These are phyloP conservation scores for Pseudomyrmex dendroicus DNA, from an alignment of 1,140 invertebrate genomes.

Conservation along the genomic window DNA sequence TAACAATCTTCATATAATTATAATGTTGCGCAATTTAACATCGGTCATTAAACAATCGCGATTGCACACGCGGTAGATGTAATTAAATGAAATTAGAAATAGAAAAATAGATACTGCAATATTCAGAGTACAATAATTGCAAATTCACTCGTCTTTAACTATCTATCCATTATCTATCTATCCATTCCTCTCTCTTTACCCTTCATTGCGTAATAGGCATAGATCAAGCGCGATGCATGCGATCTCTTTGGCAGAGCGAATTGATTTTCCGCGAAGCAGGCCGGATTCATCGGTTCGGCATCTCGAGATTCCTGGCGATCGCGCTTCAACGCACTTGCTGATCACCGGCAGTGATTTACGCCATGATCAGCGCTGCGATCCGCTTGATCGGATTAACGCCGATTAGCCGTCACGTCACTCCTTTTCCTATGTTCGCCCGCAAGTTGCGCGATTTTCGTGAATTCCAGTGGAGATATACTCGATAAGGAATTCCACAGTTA, in stretches of 20 bases:
- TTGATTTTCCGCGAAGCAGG: conserved; percentile 51
- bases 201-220: conserved; percentile 34
- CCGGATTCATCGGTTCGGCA: conserved; percentile 34
- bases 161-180: conserved; percentile 18
- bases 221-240: conserved; percentile 45
- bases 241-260: conserved; percentile 41
- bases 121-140: not conserved
- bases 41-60: too few relatives aligned
- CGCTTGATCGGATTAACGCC: conserved; percentile 55
- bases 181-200: conserved; percentile 7
- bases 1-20: too few relatives aligned
- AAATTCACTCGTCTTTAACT: conserved; percentile 19
- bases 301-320: conserved; percentile 53
- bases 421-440: conserved; percentile 24
- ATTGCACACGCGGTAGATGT: too few relatives aligned
- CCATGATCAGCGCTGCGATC: conserved; percentile 46
- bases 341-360: conserved; percentile 50
- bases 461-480: conserved; percentile 24
- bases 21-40: too few relatives aligned
- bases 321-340: conserved; percentile 42
- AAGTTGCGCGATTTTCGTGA: conserved; percentile 5
- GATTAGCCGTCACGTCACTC: conserved; percentile 50
- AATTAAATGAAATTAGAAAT: too few relatives aligned
- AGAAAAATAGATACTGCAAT: too few relatives aligned
- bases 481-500: conserved; percentile 16